These are phyloP conservation scores for Tragelaphus strepsiceros DNA, from an alignment of 2,113 vertebrate genomes.

Conservation along the genomic window DNA sequence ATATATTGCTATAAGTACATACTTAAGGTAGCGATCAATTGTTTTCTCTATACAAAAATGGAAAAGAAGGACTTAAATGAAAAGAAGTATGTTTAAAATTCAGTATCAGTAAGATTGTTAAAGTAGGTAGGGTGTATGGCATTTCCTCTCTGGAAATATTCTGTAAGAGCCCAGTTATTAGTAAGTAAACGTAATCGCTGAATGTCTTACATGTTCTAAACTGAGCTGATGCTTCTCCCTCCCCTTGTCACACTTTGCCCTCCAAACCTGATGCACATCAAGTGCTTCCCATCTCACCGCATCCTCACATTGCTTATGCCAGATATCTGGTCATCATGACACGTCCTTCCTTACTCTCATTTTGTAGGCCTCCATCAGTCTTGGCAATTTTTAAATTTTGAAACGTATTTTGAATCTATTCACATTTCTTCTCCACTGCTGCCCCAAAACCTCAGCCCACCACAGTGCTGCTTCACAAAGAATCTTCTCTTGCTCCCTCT, in stretches of 20 bases:
- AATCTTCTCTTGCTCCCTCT: neutral
- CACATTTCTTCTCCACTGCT: neutral
- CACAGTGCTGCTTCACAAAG: neutral
- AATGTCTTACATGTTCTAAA: neutral
- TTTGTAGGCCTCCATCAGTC: neutral
- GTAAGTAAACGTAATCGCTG: neutral
- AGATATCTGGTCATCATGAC: neutral
- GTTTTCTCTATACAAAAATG: neutral
- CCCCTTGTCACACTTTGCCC: neutral
- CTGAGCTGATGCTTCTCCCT: neutral
- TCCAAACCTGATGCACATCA: neutral
- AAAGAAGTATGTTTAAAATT: neutral
- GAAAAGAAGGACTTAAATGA: neutral
- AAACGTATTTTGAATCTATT: neutral
- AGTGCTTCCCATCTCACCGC: neutral
- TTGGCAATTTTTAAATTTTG: neutral
- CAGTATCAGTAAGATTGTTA: neutral
- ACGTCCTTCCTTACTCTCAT: neutral
- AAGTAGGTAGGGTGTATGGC: neutral
- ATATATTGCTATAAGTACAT: neutral
- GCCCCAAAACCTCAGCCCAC: neutral
- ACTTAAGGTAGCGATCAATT: neutral
- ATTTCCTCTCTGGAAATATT: neutral
- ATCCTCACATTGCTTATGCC: neutral
- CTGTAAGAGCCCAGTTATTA: neutral